phyloP scores from a whole-genome alignment of 2,113 vertebrate species.

The Vimba vimba region DNA sequence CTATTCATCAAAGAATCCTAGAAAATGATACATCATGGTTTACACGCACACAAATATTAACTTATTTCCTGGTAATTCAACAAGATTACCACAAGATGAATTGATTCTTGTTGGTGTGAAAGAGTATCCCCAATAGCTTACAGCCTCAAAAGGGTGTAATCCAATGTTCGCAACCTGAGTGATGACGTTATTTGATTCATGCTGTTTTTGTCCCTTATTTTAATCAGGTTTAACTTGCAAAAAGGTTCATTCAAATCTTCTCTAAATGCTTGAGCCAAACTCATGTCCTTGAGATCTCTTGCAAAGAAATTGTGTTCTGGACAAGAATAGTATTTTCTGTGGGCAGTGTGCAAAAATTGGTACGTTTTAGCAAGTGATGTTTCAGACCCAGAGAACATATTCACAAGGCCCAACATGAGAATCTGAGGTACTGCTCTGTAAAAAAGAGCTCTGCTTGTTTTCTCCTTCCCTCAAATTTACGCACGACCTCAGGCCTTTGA shows the following conservation, averaged over 20 bases:
- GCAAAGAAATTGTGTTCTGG: background rate
- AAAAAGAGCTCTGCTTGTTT: background rate
- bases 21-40: background rate
- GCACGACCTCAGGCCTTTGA: background rate
- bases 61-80: background rate
- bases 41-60: background rate
- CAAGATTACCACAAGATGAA: background rate
- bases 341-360: background rate
- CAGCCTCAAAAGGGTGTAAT: background rate
- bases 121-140: background rate
- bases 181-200: background rate
- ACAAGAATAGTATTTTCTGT: constrained; percentile 1
- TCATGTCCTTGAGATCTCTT: background rate
- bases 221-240: background rate
- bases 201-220: background rate
- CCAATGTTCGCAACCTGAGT: background rate
- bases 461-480: background rate
- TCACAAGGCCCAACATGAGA: background rate
- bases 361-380: background rate
- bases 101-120: background rate
- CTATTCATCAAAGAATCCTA: background rate
- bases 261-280: background rate
- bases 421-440: background rate
- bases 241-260: background rate
- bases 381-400: background rate